Base-by-base conservation (phyloP, 2,113 vertebrate genomes). In the Sinocyclocheilus maitianheensis region DNA sequence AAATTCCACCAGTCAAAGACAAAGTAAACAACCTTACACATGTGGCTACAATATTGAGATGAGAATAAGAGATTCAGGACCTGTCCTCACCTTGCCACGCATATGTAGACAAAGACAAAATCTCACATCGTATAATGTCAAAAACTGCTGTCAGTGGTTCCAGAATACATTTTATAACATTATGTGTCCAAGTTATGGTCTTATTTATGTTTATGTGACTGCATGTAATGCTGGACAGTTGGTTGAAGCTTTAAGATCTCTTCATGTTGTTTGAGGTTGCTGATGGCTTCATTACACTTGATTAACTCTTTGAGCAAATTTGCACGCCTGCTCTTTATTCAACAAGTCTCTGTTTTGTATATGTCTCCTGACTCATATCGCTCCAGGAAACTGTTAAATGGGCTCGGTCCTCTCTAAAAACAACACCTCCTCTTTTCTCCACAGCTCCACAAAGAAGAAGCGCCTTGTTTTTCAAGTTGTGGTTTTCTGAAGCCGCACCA, bases 401-500 rank as follows among this genome's bases (percentile, higher is more conserved):
- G 92, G 91, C 89, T 91, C 71, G 90, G 89, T 89, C 89, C 67
- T 84, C 84, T 89, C 88, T 91, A 86, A 89, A 84, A 93, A 93
- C 89, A 92, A 90, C 89, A 91, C 86, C 90, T 84, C 89, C 81
- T 88, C 91, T 81, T 37, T 67, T 79, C 90, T 90, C 88, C 16
- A 43, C 81, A 74, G 82, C 90, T 91, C 84, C 67, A 88, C 90
- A 81, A 89, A 91, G 91, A 92, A 91, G 90, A 93, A 91, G 91
- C 91, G 90, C 91, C 91, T 94, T 94, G 93, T 95, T 94, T 93
- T 94, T 91, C 89, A 94, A 94, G 88, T 88, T 86, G 91, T 91
- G 92, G 92, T 93, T 94, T 95, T 91, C 88, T 84, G 55, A 92
- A 93, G 86, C 93, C 92, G 65, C 91, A 89, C 67, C 67, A 86